These are phyloP conservation scores for Syngnathoides biaculeatus DNA, from an alignment of 2,113 vertebrate species.

Conservation along the genomic window DNA sequence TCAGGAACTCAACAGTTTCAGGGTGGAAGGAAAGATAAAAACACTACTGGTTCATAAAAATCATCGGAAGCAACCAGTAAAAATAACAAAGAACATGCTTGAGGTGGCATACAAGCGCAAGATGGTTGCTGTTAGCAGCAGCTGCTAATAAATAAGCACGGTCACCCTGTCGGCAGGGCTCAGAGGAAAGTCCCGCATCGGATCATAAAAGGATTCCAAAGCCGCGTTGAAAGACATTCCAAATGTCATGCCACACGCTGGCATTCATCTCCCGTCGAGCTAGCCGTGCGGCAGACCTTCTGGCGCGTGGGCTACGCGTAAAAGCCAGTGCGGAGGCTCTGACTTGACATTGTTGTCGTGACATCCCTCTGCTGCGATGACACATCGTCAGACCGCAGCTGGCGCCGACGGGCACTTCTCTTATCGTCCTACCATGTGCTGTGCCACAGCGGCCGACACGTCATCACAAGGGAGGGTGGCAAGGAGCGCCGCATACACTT, in stretches of 20 bases:
- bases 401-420: slow-evolving; percentile 28
- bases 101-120: neutral
- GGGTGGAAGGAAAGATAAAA: slow-evolving; percentile 15
- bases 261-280: neutral
- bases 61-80: neutral
- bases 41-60: slow-evolving; percentile 13
- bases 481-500: neutral
- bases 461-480: neutral
- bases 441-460: slow-evolving; percentile 20
- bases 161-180: slow-evolving; percentile 29
- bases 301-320: neutral
- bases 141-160: slow-evolving; percentile 11
- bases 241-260: neutral
- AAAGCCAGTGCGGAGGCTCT: neutral
- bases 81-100: slow-evolving; percentile 34
- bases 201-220: slow-evolving; percentile 22
- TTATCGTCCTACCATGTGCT: slow-evolving; percentile 39
- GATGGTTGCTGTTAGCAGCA: slow-evolving; percentile 4
- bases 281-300: neutral
- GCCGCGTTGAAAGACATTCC: slow-evolving; percentile 1
- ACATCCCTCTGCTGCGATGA: slow-evolving; percentile 5
- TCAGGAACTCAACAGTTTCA: slow-evolving; percentile 20
- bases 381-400: slow-evolving; percentile 34
- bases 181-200: slow-evolving; percentile 24
- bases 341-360: slow-evolving; percentile 5